Conservation (phyloP, 1,140 invertebrate species). For the Drosophila quadrilineata region DNA sequence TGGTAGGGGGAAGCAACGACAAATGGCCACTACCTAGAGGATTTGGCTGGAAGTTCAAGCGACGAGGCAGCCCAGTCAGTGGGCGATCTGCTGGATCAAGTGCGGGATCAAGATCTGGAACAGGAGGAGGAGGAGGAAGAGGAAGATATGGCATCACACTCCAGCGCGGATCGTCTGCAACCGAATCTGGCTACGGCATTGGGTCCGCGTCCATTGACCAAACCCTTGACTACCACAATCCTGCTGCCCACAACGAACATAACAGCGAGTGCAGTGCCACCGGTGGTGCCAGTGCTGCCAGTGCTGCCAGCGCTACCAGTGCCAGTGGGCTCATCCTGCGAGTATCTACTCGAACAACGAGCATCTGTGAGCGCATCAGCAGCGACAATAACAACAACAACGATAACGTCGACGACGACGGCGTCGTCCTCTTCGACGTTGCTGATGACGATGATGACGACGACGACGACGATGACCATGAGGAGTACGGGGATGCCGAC, state of each 20-base stretch:
- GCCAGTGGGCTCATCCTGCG: slow-evolving; percentile 72
- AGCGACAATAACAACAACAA: slow-evolving; percentile 1
- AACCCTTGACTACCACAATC: slow-evolving; percentile 41
- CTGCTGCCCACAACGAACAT: slow-evolving; percentile 66
- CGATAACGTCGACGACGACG: slow-evolving; percentile 29
- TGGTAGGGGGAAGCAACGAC: slow-evolving; percentile 82
- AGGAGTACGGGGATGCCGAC: slow-evolving; percentile 27
- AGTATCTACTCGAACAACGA: slow-evolving; percentile 80
- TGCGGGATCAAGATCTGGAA: slow-evolving; percentile 12
- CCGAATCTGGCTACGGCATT: slow-evolving; percentile 40
- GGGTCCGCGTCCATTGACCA: slow-evolving; percentile 52
- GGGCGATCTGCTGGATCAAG: slow-evolving; percentile 1
- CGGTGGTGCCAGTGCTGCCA: not conserved
- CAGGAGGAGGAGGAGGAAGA: slow-evolving; percentile 7
- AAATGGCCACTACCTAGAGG: slow-evolving; percentile 82
- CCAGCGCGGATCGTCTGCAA: slow-evolving; percentile 46
- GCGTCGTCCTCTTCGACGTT: no score
- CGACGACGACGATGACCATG: slow-evolving; percentile 30
- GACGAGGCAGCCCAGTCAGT: slow-evolving; percentile 57
- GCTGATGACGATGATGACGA: slow-evolving; percentile 17
- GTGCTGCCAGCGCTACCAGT: slow-evolving; percentile 24
- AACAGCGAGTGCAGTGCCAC: slow-evolving; percentile 3
- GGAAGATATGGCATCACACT: slow-evolving; percentile 27
- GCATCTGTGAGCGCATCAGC: slow-evolving; percentile 21
- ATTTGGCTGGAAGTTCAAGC: slow-evolving; percentile 81